Conservation (phyloP, 2,888 invertebrate species). For the Xestobium rufovillosum region DNA sequence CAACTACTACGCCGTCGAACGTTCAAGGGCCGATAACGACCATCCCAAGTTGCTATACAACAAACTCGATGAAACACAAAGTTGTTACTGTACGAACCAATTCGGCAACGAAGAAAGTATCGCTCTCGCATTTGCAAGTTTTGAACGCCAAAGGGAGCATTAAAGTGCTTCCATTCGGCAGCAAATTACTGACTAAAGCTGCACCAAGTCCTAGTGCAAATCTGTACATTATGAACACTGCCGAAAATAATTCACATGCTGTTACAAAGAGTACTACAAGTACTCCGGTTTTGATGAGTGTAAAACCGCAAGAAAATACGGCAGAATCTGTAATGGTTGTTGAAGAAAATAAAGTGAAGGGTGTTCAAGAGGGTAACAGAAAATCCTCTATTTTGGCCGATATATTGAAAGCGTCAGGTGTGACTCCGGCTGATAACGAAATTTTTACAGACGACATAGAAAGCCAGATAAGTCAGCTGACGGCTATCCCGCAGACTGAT, state of each 20-base stretch:
- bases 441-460: conserved; percentile 22
- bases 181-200: conserved; percentile 34
- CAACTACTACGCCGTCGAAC: conserved; percentile 12
- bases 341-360: background rate
- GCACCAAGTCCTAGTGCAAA: conserved; percentile 29
- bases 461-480: conserved; percentile 24
- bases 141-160: conserved; percentile 40
- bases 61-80: conserved; percentile 35
- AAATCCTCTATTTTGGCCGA: conserved; percentile 26
- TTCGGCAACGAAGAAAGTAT: conserved; percentile 35
- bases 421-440: conserved; percentile 20
- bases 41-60: conserved; percentile 25
- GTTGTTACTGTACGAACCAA: conserved; percentile 38
- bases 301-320: conserved; percentile 20
- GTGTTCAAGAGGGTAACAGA: background rate
- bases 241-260: conserved; percentile 20
- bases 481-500: conserved; percentile 20
- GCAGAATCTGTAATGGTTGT: conserved; percentile 9
- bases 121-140: conserved; percentile 39
- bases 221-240: conserved; percentile 33
- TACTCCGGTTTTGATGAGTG: conserved; percentile 23
- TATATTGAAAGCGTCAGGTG: conserved; percentile 25
- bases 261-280: conserved; percentile 25
- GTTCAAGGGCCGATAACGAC: conserved; percentile 18
- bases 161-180: conserved; percentile 38